Evolutionary conservation across 2,113 vertebrate species (phyloP), one percentile per base, ranked within the genome.

Genomic region (Nothocercus nigrocapillus): DNA sequence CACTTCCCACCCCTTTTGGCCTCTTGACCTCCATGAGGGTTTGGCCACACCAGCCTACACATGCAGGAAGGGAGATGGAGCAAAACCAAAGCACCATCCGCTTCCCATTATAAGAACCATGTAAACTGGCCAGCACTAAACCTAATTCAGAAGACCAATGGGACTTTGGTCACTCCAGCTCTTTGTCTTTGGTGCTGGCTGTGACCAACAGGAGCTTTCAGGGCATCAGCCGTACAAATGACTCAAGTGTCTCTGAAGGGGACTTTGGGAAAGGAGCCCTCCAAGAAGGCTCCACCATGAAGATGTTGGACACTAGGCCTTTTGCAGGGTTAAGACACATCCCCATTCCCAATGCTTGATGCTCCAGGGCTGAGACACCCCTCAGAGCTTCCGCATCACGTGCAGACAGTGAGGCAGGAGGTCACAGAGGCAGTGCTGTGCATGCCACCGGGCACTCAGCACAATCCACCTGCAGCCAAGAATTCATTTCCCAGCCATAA

Each of bases 101-200:
- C 4, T 47, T 85, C 4, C 42, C 32, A 53, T 5, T 1, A 4
- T n/a, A 21, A 20, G 14, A 56, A 21, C 38, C 9, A 0, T 1
- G 16, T 13, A 28, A 88, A 28, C 11, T 18, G 25, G n/a, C 40
- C 54, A 75, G 22, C 69, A 28, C 24, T 18, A 51, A 45, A 14
- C 8, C 32, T 32, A 2, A 1, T 6, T 36, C 16, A 36, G 21
- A 11, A 1, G 14, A 24, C 11, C 42, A 79, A 53, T 24, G 62
- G 67, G 18, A 5, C 2, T 32, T 68, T 42, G 56, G 19, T 11
- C 14, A 16, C 28, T 78, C 32, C 32, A 64, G 51, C 12, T 27
- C 47, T 78, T 38, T 78, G 25, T 38, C 16, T 63, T 63, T 34
- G 20, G 56, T 40, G 49, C 28, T 67, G 38, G 28, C 27, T 42